Evolutionary conservation across 2,113 vertebrate genomes (phyloP), one percentile per base, ranked within the genome.

Genomic region (Neopipo cinnamomea): DNA sequence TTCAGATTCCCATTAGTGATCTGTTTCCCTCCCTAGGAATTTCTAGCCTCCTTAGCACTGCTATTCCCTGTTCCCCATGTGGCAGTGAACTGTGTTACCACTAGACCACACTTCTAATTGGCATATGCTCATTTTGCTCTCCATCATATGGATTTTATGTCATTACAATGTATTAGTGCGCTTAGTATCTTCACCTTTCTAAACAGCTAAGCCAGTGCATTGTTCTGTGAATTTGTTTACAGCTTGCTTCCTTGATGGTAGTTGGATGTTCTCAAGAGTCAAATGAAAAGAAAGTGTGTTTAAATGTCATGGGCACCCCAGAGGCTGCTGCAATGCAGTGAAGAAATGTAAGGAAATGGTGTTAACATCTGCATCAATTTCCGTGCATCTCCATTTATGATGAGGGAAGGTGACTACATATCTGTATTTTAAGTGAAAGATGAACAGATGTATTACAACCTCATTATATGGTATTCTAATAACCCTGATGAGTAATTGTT

Each of bases 111-210:
- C 30, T 47, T 74, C 53, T 46, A 30, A 39, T 39, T 90, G 89
- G 42, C 46, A 67, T 50, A 35, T 13, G 27, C 10, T 74, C 42
- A 24, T 73, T 96, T 91, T 47, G 8, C 24, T 79, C 74, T 77
- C 46, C 50, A 42, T 90, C 67, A 21, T 18, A 83, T 62, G 72
- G 95, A 94, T 95, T 94, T 90, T 76, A 13, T 93, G 91, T 56
- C 85, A 37, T 80, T 88, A 42, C 44, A 92, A 80, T 62, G 8
- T 77, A 66, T 93, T 83, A 86, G 68, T 58, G 63, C 46, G 86
- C 59, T 77, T 88, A 62, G 86, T 93, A 77, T 88, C 79, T 53
- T 88, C 75, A 90, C 82, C 71, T 92, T 90, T 66, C 63, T 80
- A 39, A 93, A 50, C 1, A 86, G 75, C 90, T 67, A 52, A 55